Conservation (phyloP, 2,113 vertebrate species). For the Catharus fuscescens region DNA sequence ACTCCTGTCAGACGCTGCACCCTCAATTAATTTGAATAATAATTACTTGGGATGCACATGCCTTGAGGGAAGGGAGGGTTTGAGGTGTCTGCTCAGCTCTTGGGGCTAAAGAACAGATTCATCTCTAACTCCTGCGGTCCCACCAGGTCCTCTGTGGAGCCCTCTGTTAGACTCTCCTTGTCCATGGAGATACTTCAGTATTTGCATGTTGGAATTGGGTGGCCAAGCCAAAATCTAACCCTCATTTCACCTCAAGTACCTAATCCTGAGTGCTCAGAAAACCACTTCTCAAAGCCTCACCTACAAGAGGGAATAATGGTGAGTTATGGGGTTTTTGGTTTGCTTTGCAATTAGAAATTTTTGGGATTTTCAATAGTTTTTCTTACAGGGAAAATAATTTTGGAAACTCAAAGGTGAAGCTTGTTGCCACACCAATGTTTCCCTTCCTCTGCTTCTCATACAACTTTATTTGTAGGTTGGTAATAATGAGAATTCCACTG, state of each 20-base stretch:
- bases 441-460: background rate
- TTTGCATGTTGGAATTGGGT: background rate
- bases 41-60: background rate
- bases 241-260: background rate
- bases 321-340: accelerated
- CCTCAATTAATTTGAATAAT: background rate
- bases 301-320: background rate
- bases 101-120: background rate
- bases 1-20: background rate
- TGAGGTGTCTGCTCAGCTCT: background rate
- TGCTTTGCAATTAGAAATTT: background rate
- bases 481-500: conserved; percentile 28
- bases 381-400: background rate
- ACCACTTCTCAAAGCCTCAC: background rate
- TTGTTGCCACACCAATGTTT: background rate
- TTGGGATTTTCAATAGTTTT: background rate
- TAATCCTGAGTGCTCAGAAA: background rate
- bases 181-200: background rate
- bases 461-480: conserved; percentile 15
- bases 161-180: background rate
- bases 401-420: accelerated
- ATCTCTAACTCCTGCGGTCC: background rate
- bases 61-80: background rate
- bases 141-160: background rate
- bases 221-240: background rate